A percentile compares a stretch with the other conserved stretches of the same genome.
Evolutionary conservation across 2,888 invertebrate genomes (phyloP).

Genomic region (Lycia hirtaria): DNA sequence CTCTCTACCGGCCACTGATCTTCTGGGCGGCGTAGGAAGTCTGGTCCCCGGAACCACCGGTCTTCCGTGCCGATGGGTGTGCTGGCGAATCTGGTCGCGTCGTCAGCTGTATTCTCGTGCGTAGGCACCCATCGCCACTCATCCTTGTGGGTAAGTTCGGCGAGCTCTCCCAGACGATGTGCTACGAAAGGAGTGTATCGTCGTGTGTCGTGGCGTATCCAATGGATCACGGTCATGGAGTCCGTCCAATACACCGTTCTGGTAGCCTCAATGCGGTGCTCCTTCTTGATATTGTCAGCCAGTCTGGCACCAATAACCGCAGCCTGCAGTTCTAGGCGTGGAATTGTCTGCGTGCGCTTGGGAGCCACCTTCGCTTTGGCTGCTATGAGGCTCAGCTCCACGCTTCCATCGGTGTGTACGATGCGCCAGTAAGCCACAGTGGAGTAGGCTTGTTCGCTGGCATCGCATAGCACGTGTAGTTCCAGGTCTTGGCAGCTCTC

Average conservation of each 20-base stretch:
- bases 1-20: too few relatives aligned
- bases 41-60: too few relatives aligned
- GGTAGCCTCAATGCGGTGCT: background rate
- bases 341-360: background rate
- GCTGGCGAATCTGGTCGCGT: background rate
- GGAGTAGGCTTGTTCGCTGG: background rate
- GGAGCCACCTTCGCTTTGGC: background rate
- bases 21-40: too few relatives aligned
- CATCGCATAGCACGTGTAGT: background rate
- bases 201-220: background rate
- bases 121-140: background rate
- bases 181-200: background rate
- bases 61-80: too few relatives aligned
- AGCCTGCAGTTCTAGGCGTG: background rate
- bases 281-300: background rate
- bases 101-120: background rate
- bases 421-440: background rate
- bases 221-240: background rate
- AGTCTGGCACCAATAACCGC: background rate
- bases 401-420: background rate
- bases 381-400: background rate
- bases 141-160: background rate
- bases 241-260: background rate
- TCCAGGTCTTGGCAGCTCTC: background rate
- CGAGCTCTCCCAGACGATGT: background rate